These are phyloP conservation scores for Sus cebifrons DNA, from an alignment of 2,797 vertebrate species.

Conservation along the genomic window DNA sequence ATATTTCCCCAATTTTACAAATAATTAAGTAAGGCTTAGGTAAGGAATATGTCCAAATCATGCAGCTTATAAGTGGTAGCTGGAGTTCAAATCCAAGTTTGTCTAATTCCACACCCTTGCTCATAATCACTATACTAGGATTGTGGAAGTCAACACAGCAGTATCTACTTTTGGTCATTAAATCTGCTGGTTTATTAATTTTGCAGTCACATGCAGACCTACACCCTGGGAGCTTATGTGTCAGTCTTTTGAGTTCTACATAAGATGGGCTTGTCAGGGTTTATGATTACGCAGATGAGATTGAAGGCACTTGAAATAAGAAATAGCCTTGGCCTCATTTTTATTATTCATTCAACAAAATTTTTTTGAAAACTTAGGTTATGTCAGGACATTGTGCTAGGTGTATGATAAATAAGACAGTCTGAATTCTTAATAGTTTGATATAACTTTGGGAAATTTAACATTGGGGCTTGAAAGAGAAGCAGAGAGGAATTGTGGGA, in stretches of 20 bases:
- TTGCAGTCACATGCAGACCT: background rate
- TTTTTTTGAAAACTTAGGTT: background rate
- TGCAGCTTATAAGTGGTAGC: background rate
- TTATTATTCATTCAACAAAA: constrained; percentile 41
- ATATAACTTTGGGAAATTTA: constrained; percentile 41
- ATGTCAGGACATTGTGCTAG: background rate
- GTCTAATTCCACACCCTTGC: background rate
- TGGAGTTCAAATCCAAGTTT: background rate
- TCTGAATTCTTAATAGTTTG: constrained; percentile 36
- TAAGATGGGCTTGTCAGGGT: background rate
- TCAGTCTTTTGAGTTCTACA: constrained; percentile 18
- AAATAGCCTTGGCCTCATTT: background rate
- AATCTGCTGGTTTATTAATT: constrained; percentile 27
- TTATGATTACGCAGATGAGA: constrained; percentile 2
- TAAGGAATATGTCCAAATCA: constrained; percentile 9
- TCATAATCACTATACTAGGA: background rate
- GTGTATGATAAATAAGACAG: background rate
- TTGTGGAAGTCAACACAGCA: background rate
- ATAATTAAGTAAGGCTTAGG: background rate
- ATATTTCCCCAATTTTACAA: background rate
- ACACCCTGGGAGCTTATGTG: background rate
- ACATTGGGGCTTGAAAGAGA: constrained; percentile 7
- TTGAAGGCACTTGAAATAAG: constrained; percentile 21
- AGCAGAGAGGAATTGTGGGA: constrained; percentile 26
- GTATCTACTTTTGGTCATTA: background rate